Evolutionary conservation across 1,140 invertebrate species (phyloP).

Genomic region (Varroa destructor): DNA sequence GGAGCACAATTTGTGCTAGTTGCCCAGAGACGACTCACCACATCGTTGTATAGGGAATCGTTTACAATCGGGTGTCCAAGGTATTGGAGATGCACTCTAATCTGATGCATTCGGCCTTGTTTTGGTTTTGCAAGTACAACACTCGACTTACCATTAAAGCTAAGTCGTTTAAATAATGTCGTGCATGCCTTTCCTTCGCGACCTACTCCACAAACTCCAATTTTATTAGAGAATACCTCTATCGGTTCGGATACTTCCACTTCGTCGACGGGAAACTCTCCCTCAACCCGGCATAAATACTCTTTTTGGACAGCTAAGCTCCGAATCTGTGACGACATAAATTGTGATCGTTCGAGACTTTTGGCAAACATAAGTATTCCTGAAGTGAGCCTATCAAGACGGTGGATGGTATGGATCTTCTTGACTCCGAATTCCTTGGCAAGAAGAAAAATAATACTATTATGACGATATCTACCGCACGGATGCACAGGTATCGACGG

Average conservation of each 20-base stretch:
- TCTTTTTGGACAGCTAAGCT: constrained; percentile 83
- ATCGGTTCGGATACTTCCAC: constrained; percentile 78
- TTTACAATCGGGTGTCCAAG: constrained; percentile 92
- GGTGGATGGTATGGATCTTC: constrained; percentile 60
- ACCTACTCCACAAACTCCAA: constrained; percentile 76
- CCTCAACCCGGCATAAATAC: constrained; percentile 91
- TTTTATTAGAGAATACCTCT: constrained; percentile 82
- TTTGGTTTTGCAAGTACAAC: constrained; percentile 77
- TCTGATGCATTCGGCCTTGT: constrained; percentile 96
- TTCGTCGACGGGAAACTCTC: constrained; percentile 76
- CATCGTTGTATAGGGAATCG: constrained; percentile 87
- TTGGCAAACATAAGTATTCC: constrained; percentile 77
- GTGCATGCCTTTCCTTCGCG: constrained; percentile 75
- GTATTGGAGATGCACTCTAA: constrained; percentile 94
- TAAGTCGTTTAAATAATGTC: constrained; percentile 75
- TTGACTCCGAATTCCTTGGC: constrained; percentile 89
- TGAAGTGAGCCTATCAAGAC: constrained; percentile 50
- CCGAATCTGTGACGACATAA: constrained; percentile 84
- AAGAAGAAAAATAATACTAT: constrained; percentile 87
- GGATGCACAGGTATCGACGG: constrained; percentile 97
- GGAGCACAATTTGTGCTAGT: too few species aligned
- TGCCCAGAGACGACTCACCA: constrained; percentile 42
- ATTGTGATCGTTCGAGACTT: constrained; percentile 73
- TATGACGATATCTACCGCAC: constrained; percentile 87
- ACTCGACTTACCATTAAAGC: constrained; percentile 68